phyloP scores from a whole-genome alignment of 1,140 invertebrate genomes.

The Chionoecetes opilio region DNA sequence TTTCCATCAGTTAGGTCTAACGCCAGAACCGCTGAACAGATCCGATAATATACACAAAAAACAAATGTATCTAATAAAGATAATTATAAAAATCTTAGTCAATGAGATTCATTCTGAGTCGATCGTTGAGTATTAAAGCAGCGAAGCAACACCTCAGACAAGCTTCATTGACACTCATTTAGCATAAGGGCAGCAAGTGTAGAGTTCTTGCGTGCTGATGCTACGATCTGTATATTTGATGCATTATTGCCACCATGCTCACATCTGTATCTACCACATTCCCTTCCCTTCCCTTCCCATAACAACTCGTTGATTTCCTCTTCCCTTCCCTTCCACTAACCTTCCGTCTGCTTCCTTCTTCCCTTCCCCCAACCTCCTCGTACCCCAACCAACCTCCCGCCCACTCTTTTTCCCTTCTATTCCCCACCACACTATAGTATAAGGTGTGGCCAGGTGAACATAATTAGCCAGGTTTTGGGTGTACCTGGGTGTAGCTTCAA shows the following conservation, averaged over 20 bases:
- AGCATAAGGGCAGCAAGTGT: background rate
- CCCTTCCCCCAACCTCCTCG: no score
- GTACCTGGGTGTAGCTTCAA: background rate
- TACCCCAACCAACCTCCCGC: no score
- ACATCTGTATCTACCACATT: background rate
- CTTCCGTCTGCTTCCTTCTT: background rate
- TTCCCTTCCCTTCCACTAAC: background rate
- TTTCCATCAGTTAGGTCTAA: background rate
- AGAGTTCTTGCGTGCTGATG: background rate
- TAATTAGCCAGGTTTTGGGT: background rate
- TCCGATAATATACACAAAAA: no score
- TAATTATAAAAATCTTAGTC: no score
- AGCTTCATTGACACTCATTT: background rate
- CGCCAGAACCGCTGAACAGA: background rate
- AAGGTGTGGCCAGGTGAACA: no score
- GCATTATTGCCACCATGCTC: background rate
- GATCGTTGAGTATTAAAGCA: no score
- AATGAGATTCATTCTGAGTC: no score
- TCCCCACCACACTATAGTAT: background rate
- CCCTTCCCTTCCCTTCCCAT: background rate
- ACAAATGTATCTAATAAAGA: background rate
- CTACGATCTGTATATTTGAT: background rate
- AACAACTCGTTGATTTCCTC: no score
- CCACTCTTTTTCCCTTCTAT: no score
- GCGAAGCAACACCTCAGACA: background rate